These are phyloP conservation scores for Drosophila ananassae DNA, from an alignment of 1,140 invertebrate species.

Conservation along the genomic window DNA sequence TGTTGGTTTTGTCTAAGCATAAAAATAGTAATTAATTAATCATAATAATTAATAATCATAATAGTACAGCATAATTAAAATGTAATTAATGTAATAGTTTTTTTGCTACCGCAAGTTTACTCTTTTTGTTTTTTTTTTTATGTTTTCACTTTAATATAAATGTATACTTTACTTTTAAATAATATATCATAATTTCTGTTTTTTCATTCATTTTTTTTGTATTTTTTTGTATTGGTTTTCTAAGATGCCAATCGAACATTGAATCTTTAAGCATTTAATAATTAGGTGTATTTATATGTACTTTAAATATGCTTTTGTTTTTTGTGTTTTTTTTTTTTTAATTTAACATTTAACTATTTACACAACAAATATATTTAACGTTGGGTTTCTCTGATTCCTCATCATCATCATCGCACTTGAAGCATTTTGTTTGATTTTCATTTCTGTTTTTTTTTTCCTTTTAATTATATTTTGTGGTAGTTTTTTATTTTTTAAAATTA, in stretches of 20 bases:
- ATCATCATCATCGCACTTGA: constrained; percentile 38
- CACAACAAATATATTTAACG: constrained; percentile 80
- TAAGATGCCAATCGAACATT: constrained; percentile 71
- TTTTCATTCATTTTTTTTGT: constrained; percentile 20
- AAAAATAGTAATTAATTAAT: constrained; percentile 75
- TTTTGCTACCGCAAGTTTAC: constrained; percentile 77
- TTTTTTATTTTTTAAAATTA: constrained; percentile 72
- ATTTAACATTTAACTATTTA: constrained; percentile 81
- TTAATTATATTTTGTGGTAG: constrained; percentile 40
- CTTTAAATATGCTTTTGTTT: constrained; percentile 65
- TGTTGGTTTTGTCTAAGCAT: constrained; percentile 68
- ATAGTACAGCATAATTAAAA: constrained; percentile 80
- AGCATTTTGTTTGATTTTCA: constrained; percentile 65
- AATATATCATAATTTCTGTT: constrained; percentile 70
- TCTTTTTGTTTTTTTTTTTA: constrained; percentile 35
- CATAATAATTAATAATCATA: constrained; percentile 76
- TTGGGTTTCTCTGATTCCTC: constrained; percentile 55
- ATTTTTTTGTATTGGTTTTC: constrained; percentile 54
- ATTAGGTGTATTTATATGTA: constrained; percentile 51
- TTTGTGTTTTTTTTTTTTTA: constrained; percentile 49
- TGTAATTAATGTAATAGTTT: constrained; percentile 81
- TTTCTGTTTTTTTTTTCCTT: constrained; percentile 38
- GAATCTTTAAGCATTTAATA: constrained; percentile 70
- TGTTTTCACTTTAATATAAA: constrained; percentile 46
- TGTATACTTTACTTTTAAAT: constrained; percentile 68